Base-by-base conservation (phyloP, 1,140 invertebrate species). In the Macrocentrus cingulum region DNA sequence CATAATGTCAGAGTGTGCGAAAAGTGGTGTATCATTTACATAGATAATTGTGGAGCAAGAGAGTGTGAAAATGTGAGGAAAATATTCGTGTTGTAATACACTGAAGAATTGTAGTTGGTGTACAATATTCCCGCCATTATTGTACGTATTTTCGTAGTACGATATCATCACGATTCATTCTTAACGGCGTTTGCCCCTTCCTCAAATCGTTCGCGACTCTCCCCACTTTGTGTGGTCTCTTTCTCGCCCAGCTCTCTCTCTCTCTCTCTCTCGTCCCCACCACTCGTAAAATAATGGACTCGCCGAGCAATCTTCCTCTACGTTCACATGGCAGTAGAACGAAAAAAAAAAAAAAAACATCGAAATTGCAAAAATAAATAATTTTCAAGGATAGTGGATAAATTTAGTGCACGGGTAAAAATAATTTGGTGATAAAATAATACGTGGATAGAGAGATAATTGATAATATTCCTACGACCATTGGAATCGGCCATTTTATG, bases 401-500 rank as follows among this genome's bases (percentile, higher is more conserved):
- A 61, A 68, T 9, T 15, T 16, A 8, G 8, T 2, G 6, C 9
- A 7, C 8, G 45, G 37, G 23, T 51, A 45, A 48, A 13, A 4
- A 2, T 1, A n/a, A 0, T n/a, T 0, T 0, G 2, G 6, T 5
- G 23, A 48, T 44, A 71, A 67, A 65, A 64, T 44, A 65, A 63
- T 53, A 46, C 6, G 0, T 0, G 36, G 0, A n/a, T 7, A 15
- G 1, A 1, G 2, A 20, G 15, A 8, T 11, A n/a, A 60, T 22
- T 41, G 44, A 53, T 45, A 20, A 19, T 59, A 56, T 23, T 29
- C 32, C 7, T 20, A 16, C 13, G 18, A 45, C n/a, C n/a, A 53
- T 68, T 68, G 69, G 70, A 60, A 55, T 70, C 74, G 70, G 69
- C 73, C 72, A 71, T 72, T 72, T 67, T 66, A 62, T 29, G 20